Conservation (phyloP, 2,797 vertebrate species). For the Hozukius guyotensis region DNA sequence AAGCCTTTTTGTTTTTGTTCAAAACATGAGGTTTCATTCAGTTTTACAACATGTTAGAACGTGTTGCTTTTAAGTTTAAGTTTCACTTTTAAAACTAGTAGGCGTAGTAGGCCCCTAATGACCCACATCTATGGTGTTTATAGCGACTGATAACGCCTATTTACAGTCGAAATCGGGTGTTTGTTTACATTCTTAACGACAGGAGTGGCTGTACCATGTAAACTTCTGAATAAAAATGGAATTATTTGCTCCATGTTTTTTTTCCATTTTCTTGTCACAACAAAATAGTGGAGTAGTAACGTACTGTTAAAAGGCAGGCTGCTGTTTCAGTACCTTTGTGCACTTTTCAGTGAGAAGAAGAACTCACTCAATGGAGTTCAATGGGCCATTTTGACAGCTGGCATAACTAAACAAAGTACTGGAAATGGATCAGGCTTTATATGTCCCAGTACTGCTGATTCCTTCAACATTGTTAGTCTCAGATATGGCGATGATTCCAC, state of each 20-base stretch:
- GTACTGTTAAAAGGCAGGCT: not conserved
- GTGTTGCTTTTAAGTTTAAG: too few species aligned
- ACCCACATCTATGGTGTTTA: too few species aligned
- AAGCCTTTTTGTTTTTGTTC: too few species aligned
- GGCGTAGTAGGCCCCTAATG: too few species aligned
- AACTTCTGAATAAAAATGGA: not conserved
- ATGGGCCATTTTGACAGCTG: not conserved
- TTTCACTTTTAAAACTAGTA: too few species aligned
- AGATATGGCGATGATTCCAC: not conserved
- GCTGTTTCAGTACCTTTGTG: not conserved
- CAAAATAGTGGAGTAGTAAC: not conserved
- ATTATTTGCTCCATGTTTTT: not conserved
- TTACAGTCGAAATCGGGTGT: too few species aligned
- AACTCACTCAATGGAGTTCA: not conserved
- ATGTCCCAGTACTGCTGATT: not conserved
- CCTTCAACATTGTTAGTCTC: not conserved
- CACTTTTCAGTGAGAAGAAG: not conserved
- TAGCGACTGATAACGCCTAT: fast-evolving
- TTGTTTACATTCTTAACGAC: not conserved
- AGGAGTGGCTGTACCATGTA: not conserved
- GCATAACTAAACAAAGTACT: not conserved
- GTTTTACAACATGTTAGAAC: too few species aligned
- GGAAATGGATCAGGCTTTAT: not conserved
- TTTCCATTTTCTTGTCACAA: not conserved
- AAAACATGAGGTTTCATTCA: too few species aligned